Evolutionary conservation across 2,113 vertebrate species (phyloP), one percentile per base, ranked within the genome.

Genomic region (Sylvietta virens): DNA sequence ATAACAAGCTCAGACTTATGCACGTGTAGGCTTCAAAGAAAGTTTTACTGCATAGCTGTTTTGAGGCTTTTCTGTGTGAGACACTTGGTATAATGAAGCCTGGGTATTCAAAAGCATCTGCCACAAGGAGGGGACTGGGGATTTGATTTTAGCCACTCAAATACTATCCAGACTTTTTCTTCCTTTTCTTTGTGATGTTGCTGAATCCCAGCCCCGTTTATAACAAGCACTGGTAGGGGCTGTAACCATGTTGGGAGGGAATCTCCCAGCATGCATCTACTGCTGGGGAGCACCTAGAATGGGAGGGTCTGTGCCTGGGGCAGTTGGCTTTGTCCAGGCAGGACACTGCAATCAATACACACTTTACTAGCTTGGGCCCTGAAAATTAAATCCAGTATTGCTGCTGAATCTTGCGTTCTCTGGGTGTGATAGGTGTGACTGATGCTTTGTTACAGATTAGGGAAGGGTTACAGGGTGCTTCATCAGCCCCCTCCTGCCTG

Each of bases 231-330:
- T 48, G 27, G 33, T 37, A 21, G 40, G 48, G 19, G 16, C 5
- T 3, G 9, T 3, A 1, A 17, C 40, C 0, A 0, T 26, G 11
- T 8, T 57, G 57, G 44, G 39, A 48, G 19, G 50, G 24, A 16
- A 8, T 31, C 37, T 58, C 3, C 8, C 0, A 5, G 28, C 2
- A 0, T 3, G 20, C 22, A 28, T 40, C 3, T 42, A n/a, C 44
- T 40, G 48, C 27, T 61, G 54, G 56, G 31, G 60, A 39, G 15
- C 1, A 4, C 8, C 40, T 40, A 9, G 7, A n/a, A 9, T 2
- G 2, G 18, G 50, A 47, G 24, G 48, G 37, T 47, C 54, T 60
- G 37, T 0, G 3, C 15, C 16, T 10, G 37, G 16, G 35, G 21
- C 22, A 27, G 9, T 11, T 58, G 14, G 13, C 42, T 56, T 56